phyloP scores from a whole-genome alignment of 2,888 invertebrate genomes.

The Xestoiulus laeticollis region DNA sequence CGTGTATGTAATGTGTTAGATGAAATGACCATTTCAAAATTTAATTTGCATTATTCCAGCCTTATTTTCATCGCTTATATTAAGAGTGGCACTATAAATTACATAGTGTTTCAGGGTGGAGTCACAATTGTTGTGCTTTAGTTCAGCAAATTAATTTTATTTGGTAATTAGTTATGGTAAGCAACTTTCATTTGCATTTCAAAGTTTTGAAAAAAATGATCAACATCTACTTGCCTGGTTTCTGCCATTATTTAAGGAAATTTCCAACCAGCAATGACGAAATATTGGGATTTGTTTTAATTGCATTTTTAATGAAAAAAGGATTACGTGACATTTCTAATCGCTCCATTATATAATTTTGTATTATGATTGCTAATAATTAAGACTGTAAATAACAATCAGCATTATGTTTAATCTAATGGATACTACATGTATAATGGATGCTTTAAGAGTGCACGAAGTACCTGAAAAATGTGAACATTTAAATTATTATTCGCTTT shows the following conservation, averaged over 20 bases:
- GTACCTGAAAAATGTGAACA: too few species aligned
- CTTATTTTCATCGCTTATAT: too few species aligned
- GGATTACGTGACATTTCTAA: neutral
- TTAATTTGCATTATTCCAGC: too few species aligned
- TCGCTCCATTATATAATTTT: neutral
- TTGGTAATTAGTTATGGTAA: neutral
- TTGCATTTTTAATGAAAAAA: neutral
- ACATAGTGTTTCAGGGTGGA: too few species aligned
- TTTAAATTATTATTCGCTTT: too few species aligned
- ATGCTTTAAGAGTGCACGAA: too few species aligned
- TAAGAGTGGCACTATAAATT: too few species aligned
- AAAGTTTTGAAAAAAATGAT: neutral
- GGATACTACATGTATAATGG: neutral
- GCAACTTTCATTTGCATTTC: neutral
- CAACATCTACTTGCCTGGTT: neutral
- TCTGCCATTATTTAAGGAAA: neutral
- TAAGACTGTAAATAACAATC: neutral
- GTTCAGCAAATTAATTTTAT: neutral
- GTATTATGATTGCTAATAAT: neutral
- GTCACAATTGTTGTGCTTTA: neutral
- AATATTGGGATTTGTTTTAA: conserved; percentile 1
- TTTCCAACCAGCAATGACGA: neutral
- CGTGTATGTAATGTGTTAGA: too few species aligned
- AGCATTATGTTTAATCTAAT: neutral
- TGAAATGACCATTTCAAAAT: too few species aligned